Evolutionary conservation across 2,888 invertebrate genomes (phyloP).

Genomic region (Tridacna crocea): DNA sequence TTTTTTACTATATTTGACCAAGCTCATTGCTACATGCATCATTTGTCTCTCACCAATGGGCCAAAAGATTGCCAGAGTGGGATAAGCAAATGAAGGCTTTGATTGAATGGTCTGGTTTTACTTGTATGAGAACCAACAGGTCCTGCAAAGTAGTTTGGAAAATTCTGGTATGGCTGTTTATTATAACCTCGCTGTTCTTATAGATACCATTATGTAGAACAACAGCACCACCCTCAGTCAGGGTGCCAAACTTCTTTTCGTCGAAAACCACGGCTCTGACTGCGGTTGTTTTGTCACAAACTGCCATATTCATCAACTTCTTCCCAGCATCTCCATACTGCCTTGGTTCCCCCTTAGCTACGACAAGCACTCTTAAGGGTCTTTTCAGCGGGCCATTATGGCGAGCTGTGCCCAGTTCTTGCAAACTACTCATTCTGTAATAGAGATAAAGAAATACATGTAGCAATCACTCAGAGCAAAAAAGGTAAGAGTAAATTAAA

Average conservation of each 20-base stretch:
- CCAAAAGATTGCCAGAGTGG: too few species aligned
- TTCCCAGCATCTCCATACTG: neutral
- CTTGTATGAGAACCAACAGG: too few species aligned
- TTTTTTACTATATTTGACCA: neutral
- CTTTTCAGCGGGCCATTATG: too few species aligned
- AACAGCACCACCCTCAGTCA: neutral
- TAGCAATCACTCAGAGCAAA: neutral
- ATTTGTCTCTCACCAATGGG: neutral
- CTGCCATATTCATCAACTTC: neutral
- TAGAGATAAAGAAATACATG: neutral
- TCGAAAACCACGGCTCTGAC: neutral
- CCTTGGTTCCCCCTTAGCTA: neutral
- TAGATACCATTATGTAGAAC: too few species aligned
- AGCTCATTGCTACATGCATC: too few species aligned
- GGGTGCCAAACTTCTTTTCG: neutral
- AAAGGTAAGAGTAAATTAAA: too few species aligned
- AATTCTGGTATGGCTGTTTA: too few species aligned
- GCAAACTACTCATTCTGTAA: too few species aligned
- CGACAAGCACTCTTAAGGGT: neutral
- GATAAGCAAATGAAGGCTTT: too few species aligned
- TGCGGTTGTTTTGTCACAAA: slow-evolving; percentile 1
- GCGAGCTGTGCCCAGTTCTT: too few species aligned
- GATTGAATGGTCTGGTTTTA: too few species aligned
- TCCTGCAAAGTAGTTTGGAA: neutral
- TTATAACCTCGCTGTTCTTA: too few species aligned